phyloP scores from a whole-genome alignment of 2,113 vertebrate genomes.

The Catharus fuscescens region DNA sequence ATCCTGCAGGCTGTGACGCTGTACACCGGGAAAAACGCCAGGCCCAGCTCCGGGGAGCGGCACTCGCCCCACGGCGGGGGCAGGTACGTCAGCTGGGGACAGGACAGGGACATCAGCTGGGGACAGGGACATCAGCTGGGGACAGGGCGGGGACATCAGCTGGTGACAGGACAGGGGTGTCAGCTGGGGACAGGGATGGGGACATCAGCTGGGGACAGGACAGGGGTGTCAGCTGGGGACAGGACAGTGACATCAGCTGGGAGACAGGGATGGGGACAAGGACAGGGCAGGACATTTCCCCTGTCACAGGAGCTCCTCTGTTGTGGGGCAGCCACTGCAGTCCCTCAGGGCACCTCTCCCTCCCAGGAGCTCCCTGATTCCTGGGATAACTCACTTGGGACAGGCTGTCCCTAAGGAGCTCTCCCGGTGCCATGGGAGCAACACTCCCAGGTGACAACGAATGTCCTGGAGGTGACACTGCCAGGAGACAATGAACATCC shows the following conservation, averaged over 20 bases:
- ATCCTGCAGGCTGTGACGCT: slow-evolving; percentile 96
- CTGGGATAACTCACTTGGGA: neutral
- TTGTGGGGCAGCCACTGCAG: no score
- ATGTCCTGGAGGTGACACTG: rapidly evolving
- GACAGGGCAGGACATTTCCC: neutral
- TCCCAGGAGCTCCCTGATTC: neutral
- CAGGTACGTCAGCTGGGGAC: slow-evolving; percentile 89
- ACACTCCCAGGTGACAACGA: neutral
- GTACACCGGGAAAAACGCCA: slow-evolving; percentile 95
- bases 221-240: neutral
- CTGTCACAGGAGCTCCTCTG: neutral
- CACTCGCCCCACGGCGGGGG: slow-evolving; percentile 98
- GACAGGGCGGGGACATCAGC: neutral
- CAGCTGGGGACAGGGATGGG: neutral
- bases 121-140: neutral
- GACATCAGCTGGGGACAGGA: neutral
- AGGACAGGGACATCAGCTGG: neutral
- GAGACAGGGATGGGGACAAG: neutral
- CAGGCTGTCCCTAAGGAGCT: neutral
- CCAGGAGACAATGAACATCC: neutral
- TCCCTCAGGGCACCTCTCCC: neutral
- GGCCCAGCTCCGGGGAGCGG: slow-evolving; percentile 88
- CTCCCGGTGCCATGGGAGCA: neutral
- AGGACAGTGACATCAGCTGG: neutral
- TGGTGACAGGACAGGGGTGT: neutral